Evolutionary conservation across 2,888 invertebrate genomes (phyloP), one percentile per base, ranked within the genome.

Genomic region (Carabus problematicus): DNA sequence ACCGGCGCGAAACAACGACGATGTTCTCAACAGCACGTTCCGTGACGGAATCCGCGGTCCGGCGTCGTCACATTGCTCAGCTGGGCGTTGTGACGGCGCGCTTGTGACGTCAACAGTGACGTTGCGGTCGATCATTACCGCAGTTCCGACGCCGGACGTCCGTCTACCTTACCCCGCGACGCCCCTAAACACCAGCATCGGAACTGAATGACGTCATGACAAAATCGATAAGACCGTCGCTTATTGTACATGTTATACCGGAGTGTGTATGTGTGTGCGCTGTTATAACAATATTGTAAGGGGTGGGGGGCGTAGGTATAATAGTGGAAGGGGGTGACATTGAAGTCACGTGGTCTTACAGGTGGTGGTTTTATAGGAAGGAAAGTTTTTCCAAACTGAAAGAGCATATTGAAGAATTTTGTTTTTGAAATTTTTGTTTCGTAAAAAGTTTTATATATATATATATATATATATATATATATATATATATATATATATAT

Each of bases 31-130:
- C 29, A 29, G 29, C 29, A 29, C 29, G 29, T 29, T 29, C 6
- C 39, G 60, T 60, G 59, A 67, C 67, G 59, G 67, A 42, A 52
- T 60, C 67, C 19, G 59, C 54, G 49, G 41, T 19, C 8, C 43
- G 18, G 67, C 41, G 69, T 54, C 69, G 69, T 69, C 69, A 69
- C 62, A 62, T 69, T 49, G 62, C 61, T 47, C 69, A 69, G 69
- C 69, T 69, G 69, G 43, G 68, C 45, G 69, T 29, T 47, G 62
- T 41, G 69, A 39, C 69, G 69, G 61, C 69, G 62, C 39, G 29
- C 40, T 18, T 40, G 62, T 69, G 69, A 69, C 69, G 69, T 69
- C 61, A 69, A 52, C 39, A 56, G 60, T 55, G 69, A 69, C 69
- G 69, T 67, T 39, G 45, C 52, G 3, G 58, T 41, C 40, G 66